Evolutionary conservation across 2,888 invertebrate genomes (phyloP).

Genomic region (Stenoptilia bipunctidactyla): DNA sequence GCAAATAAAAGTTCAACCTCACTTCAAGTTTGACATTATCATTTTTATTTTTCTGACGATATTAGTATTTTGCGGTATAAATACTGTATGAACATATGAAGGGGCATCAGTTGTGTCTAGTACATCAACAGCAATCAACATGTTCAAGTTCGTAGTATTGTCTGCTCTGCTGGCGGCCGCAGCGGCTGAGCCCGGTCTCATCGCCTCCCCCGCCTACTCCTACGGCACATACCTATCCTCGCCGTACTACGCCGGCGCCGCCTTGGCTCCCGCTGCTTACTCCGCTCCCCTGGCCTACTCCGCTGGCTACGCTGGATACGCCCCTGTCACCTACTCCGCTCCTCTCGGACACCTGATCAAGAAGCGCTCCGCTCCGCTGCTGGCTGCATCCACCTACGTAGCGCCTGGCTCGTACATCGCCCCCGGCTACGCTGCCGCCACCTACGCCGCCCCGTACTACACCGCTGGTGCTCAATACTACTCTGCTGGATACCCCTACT

Average conservation of each 20-base stretch:
- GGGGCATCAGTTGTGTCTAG: slow-evolving; percentile 15
- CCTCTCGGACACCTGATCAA: slow-evolving; percentile 28
- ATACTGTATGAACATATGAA: too few species aligned
- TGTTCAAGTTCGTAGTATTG: slow-evolving; percentile 71
- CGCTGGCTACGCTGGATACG: slow-evolving; percentile 14
- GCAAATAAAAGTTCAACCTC: too few species aligned
- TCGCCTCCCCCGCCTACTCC: slow-evolving; percentile 10
- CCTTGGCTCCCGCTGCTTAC: slow-evolving; percentile 4
- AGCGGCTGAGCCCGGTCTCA: slow-evolving; percentile 43
- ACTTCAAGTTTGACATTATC: too few species aligned
- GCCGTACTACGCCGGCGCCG: neutral
- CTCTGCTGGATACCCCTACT: neutral
- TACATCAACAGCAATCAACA: slow-evolving; percentile 53
- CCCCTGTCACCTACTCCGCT: slow-evolving; percentile 11
- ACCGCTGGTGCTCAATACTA: neutral
- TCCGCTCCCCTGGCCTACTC: slow-evolving; percentile 11
- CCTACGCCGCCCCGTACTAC: slow-evolving; percentile 19
- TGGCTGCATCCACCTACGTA: slow-evolving; percentile 19
- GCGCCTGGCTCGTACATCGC: slow-evolving; percentile 25
- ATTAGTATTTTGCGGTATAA: too few species aligned
- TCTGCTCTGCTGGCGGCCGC: slow-evolving; percentile 71
- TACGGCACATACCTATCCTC: slow-evolving; percentile 1
- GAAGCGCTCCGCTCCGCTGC: slow-evolving; percentile 37
- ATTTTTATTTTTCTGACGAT: too few species aligned
- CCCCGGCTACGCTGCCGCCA: slow-evolving; percentile 17